Evolutionary conservation across 2,113 vertebrate genomes (phyloP).

Genomic region (Struthidea cinerea): DNA sequence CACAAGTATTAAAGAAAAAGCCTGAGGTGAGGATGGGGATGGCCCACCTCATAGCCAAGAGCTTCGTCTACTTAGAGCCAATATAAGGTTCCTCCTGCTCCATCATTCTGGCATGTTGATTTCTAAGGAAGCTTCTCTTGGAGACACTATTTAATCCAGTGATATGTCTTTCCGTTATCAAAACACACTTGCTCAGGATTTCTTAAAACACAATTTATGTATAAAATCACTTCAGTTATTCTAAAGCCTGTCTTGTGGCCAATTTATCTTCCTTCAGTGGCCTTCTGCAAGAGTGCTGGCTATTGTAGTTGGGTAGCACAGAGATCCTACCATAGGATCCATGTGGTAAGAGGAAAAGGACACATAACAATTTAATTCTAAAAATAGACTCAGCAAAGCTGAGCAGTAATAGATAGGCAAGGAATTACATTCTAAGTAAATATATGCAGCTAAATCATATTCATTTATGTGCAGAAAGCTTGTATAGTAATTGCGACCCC

Average conservation of each 20-base stretch:
- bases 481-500: constrained; percentile 6
- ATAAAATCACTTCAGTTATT: background rate
- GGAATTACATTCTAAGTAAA: constrained; percentile 16
- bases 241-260: background rate
- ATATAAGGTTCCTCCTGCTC: background rate
- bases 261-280: background rate
- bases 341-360: background rate
- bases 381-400: background rate
- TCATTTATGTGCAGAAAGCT: background rate
- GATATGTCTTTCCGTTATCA: background rate
- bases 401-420: constrained; percentile 3
- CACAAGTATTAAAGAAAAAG: background rate
- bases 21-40: background rate
- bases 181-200: background rate
- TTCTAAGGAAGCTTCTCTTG: background rate
- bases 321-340: background rate
- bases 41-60: background rate
- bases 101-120: background rate
- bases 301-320: background rate
- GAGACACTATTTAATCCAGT: background rate
- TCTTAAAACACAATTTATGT: background rate
- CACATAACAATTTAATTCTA: background rate
- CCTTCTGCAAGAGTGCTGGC: background rate
- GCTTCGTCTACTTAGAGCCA: background rate
- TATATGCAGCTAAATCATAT: constrained; percentile 38